A percentile compares a stretch with the other conserved stretches of the same genome.
These are phyloP conservation scores for Ceraclea dissimilis DNA, from an alignment of 2,888 invertebrate genomes.

Conservation along the genomic window DNA sequence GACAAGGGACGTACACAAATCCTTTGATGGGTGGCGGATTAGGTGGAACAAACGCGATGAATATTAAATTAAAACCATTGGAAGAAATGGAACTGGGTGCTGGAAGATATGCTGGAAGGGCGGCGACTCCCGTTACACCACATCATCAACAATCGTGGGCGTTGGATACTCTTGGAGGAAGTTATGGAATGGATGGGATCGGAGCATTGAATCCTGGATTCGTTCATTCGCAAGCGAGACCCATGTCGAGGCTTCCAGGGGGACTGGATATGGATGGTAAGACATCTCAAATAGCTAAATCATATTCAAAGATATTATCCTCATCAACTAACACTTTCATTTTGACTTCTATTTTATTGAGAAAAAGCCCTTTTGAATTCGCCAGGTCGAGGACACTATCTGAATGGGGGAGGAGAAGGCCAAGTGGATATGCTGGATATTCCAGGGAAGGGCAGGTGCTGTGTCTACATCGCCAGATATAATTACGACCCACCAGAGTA, in stretches of 20 bases:
- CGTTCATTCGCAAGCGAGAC: constrained; percentile 51
- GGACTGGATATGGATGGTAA: constrained; percentile 45
- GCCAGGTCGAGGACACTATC: constrained; percentile 42
- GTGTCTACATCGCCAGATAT: constrained; percentile 84
- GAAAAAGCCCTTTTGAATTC: not conserved
- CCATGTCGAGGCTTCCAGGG: constrained; percentile 42
- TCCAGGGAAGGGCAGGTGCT: constrained; percentile 88
- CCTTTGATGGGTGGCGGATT: constrained; percentile 53
- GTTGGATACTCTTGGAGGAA: constrained; percentile 55
- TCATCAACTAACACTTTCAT: not conserved
- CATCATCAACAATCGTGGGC: constrained; percentile 52
- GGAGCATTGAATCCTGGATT: constrained; percentile 48
- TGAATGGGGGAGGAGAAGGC: constrained; percentile 62
- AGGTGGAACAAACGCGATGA: constrained; percentile 45
- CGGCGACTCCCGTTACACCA: constrained; percentile 57
- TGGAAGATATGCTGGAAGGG: constrained; percentile 51
- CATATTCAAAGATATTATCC: too few relatives aligned
- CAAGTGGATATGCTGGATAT: constrained; percentile 90
- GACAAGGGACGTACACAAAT: constrained; percentile 55
- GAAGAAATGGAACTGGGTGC: constrained; percentile 65
- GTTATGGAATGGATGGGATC: constrained; percentile 49
- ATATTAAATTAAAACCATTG: constrained; percentile 61
- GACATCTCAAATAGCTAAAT: constrained; percentile 26
- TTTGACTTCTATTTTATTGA: not conserved
- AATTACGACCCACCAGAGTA: constrained; percentile 64